Evolutionary conservation across 64 coral and sea anemone genomes (phyloP).

Genomic region (Acropora tenuis): DNA sequence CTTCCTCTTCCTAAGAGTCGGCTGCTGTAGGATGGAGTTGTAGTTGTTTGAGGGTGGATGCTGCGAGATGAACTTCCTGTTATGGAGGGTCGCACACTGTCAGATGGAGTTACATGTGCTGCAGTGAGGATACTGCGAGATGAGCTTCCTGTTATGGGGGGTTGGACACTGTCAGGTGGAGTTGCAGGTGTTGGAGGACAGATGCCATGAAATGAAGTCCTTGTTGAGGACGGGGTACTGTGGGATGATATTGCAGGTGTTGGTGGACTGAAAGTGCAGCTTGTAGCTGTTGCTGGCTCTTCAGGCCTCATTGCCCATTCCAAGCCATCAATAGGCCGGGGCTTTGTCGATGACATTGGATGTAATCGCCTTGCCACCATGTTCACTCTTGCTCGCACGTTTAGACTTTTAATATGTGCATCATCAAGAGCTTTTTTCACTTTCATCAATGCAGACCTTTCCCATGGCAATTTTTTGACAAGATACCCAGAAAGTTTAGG

Average conservation of each 20-base stretch:
- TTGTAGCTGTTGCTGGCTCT: too few relatives aligned
- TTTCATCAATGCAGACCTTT: conserved; percentile 15
- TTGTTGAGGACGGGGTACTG: conserved; percentile 29
- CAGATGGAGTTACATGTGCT: neutral
- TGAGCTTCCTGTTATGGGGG: neutral
- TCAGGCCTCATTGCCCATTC: conserved; percentile 2
- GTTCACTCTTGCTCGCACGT: too few relatives aligned
- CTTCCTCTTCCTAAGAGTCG: too few relatives aligned
- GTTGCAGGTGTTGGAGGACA: conserved; percentile 15
- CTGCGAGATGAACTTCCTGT: too few relatives aligned
- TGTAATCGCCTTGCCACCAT: neutral
- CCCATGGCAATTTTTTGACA: conserved; percentile 48
- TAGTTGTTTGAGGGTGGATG: too few relatives aligned
- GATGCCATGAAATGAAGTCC: conserved; percentile 18
- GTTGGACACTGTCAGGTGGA: neutral
- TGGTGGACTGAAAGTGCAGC: neutral
- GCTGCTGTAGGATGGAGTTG: too few relatives aligned
- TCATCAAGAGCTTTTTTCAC: conserved; percentile 28
- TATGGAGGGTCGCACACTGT: too few relatives aligned
- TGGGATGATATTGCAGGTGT: conserved; percentile 30
- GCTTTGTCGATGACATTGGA: neutral
- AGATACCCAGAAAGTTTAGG: conserved; percentile 7
- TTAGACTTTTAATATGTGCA: neutral
- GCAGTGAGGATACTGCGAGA: conserved; percentile 1
- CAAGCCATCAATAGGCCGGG: neutral